Evolutionary conservation across 2,888 invertebrate species (phyloP), one percentile per base, ranked within the genome.

Genomic region (Plemyria rubiginata): DNA sequence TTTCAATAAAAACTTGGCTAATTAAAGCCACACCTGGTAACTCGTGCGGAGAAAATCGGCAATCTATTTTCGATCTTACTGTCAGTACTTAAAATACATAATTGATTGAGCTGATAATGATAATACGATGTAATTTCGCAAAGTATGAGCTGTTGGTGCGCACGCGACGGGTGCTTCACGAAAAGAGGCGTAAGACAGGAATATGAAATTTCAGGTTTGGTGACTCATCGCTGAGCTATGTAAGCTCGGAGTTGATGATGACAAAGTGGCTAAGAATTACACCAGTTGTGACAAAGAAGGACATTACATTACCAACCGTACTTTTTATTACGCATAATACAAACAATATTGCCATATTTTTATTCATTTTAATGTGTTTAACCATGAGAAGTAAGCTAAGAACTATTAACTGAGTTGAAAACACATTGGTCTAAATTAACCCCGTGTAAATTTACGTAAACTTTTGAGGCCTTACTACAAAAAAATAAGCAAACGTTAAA

Each of bases 161-260:
- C 84, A 84, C 81, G 84, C 83, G 80, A 82, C 76, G 67, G 71
- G 29, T 55, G 40, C 50, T 54, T 13, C 22, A 49, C 22, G 29
- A 64, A 61, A 71, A 74, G 12, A 54, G 64, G 57, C 29, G 54
- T 80, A 83, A 77, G 75, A 73, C 12, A 15, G 4, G 8, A 48
- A 66, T 64, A 55, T 68, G n/a, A 32, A 53, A 46, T 55, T 66
- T 54, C 29, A 51, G 48, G 60, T 66, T 57, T 58, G 48, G 12
- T 65, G 61, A 61, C 28, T 65, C 54, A 58, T 58, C 38, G 16
- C 43, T 38, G 0, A 46, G 22, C 46, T 12, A 32, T 53, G 13
- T 29, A 28, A 32, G 28, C 0, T 12, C 28, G 29, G 40, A 29
- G n/a, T 29, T 28, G 29, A 15, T 38, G 50, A 50, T 32, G 16